Conservation (phyloP, 1,140 invertebrate species). For the Tribolium madens region DNA sequence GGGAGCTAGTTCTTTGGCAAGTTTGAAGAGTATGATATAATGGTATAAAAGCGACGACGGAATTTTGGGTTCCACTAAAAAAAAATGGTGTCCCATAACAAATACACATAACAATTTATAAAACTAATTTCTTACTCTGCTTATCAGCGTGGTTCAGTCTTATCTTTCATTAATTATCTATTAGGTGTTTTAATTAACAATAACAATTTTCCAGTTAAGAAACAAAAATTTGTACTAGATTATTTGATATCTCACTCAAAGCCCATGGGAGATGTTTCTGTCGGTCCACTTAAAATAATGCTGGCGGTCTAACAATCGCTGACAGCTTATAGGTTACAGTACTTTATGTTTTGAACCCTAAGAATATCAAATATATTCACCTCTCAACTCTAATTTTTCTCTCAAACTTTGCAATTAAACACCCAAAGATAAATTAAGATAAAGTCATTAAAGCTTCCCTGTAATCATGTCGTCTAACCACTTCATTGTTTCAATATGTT, state of each 20-base stretch:
- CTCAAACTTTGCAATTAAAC: neutral
- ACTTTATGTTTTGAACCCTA: slow-evolving; percentile 67
- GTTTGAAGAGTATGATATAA: no score
- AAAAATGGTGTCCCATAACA: no score
- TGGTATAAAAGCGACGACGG: no score
- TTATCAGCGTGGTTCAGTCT: neutral
- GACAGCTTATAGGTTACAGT: slow-evolving; percentile 58
- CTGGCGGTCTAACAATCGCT: slow-evolving; percentile 50
- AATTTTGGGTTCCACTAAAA: no score
- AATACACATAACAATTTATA: no score
- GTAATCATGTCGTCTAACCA: slow-evolving; percentile 66
- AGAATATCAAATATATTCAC: slow-evolving; percentile 69
- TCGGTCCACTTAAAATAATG: slow-evolving; percentile 34
- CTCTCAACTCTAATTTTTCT: slow-evolving; percentile 52
- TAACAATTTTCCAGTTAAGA: neutral
- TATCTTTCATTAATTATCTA: neutral
- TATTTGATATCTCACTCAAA: slow-evolving; percentile 16
- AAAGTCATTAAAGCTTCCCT: slow-evolving; percentile 21
- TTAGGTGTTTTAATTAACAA: no score
- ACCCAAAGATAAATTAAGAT: neutral
- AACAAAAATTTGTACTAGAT: neutral
- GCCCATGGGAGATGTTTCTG: slow-evolving; percentile 15
- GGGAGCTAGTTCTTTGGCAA: no score
- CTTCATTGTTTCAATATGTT: slow-evolving; percentile 67
- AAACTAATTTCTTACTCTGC: neutral